Percentiles rank a stretch among this genome's conserved stretches.
Evolutionary conservation across 2,797 vertebrate species (phyloP).

Genomic region (Vultur gryphus): DNA sequence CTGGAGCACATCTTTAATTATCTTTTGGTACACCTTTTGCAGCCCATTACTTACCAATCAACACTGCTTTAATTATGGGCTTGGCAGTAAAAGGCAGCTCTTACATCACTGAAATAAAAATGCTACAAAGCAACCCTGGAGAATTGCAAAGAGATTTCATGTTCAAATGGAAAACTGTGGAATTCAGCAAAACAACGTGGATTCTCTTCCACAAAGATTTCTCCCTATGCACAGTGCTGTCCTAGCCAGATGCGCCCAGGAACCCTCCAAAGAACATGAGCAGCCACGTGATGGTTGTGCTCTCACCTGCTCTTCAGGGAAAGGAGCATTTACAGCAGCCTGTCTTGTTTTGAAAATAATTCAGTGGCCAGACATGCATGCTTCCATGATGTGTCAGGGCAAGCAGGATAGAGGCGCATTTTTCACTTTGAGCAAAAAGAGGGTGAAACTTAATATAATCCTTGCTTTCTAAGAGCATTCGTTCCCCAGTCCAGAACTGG

Average conservation of each 20-base stretch:
- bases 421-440: background rate
- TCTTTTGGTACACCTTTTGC: conserved; percentile 54
- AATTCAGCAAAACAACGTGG: background rate
- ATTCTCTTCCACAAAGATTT: background rate
- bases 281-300: background rate
- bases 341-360: background rate
- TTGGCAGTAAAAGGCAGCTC: conserved; percentile 24
- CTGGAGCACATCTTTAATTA: conserved; percentile 40
- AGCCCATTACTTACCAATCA: conserved; percentile 55
- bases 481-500: background rate
- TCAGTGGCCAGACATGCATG: background rate
- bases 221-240: background rate
- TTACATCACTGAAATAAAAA: conserved; percentile 44
- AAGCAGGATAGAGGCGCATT: background rate
- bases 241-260: background rate
- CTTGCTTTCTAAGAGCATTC: background rate
- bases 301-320: background rate
- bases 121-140: background rate
- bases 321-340: background rate
- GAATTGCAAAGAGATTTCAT: background rate
- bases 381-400: background rate
- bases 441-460: background rate
- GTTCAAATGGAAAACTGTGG: background rate
- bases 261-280: background rate
- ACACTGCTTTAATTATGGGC: conserved; percentile 45